Evolutionary conservation across 2,888 invertebrate species (phyloP).

Genomic region (Caenorhabditis angaria): DNA sequence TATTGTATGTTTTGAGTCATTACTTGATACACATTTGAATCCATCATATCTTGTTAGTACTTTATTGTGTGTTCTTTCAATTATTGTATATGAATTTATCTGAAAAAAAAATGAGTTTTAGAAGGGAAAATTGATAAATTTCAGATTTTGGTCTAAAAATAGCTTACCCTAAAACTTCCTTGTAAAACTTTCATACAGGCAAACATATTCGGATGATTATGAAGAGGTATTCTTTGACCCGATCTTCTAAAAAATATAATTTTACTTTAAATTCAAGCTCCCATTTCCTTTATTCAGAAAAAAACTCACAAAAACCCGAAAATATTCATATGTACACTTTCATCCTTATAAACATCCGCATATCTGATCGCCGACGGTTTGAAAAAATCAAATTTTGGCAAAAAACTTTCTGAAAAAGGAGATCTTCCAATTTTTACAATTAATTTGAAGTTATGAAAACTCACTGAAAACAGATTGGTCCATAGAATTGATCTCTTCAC

Average conservation of each 20-base stretch:
- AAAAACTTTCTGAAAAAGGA: neutral
- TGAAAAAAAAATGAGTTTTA: neutral
- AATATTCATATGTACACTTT: conserved; percentile 16
- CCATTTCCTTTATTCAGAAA: neutral
- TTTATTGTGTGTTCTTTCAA: neutral
- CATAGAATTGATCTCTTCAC: neutral
- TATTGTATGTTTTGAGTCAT: conserved; percentile 8
- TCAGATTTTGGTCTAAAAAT: conserved; percentile 4
- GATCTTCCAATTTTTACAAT: too few species aligned
- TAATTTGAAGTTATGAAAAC: neutral
- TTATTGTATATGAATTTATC: conserved; percentile 9
- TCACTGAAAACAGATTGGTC: neutral
- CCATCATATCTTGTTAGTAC: conserved; percentile 51
- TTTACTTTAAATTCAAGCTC: neutral
- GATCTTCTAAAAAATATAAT: conserved; percentile 12
- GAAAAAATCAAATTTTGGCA: neutral
- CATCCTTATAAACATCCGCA: conserved; percentile 29
- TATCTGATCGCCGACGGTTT: conserved; percentile 7
- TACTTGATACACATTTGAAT: conserved; percentile 14
- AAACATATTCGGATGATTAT: conserved; percentile 60
- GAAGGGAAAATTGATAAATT: neutral
- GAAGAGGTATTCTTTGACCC: conserved; percentile 52
- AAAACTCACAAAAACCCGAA: conserved; percentile 30
- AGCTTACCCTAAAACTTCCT: conserved; percentile 47
- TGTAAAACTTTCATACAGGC: conserved; percentile 59